These are phyloP conservation scores for Camptogramma bilineatum DNA, from an alignment of 2,888 invertebrate genomes.

Conservation along the genomic window DNA sequence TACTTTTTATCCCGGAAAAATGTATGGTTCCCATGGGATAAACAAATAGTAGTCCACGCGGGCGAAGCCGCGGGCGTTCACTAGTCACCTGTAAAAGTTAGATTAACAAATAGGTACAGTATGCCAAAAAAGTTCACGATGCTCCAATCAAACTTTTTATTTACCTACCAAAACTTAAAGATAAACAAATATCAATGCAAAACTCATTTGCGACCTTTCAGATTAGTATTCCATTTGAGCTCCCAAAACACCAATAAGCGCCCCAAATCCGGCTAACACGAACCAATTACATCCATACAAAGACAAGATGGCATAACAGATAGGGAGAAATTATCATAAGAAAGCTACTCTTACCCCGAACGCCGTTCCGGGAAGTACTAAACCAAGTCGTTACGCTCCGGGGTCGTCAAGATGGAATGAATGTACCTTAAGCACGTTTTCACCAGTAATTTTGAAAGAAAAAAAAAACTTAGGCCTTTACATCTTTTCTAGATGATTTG, in stretches of 20 bases:
- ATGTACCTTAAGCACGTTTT: neutral
- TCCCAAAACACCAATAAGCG: neutral
- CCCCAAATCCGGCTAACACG: constrained; percentile 30
- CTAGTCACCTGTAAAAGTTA: too few relatives aligned
- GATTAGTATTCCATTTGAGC: constrained; percentile 1
- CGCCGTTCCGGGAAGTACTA: constrained; percentile 53
- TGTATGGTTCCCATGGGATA: too few relatives aligned
- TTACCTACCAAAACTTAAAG: too few relatives aligned
- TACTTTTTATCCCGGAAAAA: too few relatives aligned
- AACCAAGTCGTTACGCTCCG: constrained; percentile 52
- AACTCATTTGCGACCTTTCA: neutral
- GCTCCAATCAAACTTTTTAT: too few relatives aligned
- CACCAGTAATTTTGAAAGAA: neutral
- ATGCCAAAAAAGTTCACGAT: too few relatives aligned
- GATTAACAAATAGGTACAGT: too few relatives aligned
- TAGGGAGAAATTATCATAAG: constrained; percentile 66
- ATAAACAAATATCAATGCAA: neutral
- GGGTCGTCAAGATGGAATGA: constrained; percentile 6
- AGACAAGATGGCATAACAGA: constrained; percentile 42
- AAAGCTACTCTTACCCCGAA: constrained; percentile 66
- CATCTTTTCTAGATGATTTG: too few relatives aligned
- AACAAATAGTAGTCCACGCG: too few relatives aligned
- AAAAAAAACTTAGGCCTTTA: too few relatives aligned
- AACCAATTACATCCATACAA: constrained; percentile 49
- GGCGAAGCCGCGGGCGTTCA: too few relatives aligned